phyloP scores from a whole-genome alignment of 2,113 vertebrate genomes.

The Phyllopteryx taeniolatus region DNA sequence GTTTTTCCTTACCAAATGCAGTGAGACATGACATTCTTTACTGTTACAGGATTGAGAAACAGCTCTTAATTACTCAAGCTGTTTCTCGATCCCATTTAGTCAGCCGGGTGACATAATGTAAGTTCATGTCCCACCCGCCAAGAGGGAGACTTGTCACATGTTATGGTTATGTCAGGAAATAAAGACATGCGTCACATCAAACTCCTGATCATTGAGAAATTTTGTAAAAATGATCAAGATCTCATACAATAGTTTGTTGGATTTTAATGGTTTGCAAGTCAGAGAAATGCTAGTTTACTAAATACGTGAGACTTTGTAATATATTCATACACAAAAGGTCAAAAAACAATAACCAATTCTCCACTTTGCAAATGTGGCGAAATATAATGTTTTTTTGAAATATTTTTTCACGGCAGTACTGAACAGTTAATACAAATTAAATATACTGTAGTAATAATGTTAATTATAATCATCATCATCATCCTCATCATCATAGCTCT shows the following conservation, averaged over 20 bases:
- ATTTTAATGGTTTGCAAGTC: background rate
- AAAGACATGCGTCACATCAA: background rate
- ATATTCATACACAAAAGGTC: background rate
- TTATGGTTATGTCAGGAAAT: background rate
- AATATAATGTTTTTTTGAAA: too few species aligned
- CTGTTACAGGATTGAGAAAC: background rate
- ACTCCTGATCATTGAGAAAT: background rate
- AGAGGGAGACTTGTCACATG: background rate
- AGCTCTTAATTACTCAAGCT: background rate
- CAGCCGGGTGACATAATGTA: conserved; percentile 2
- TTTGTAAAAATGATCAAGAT: background rate
- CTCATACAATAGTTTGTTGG: background rate
- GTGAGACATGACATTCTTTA: background rate
- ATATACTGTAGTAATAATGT: too few species aligned
- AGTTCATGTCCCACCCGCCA: conserved; percentile 10
- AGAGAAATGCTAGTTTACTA: background rate
- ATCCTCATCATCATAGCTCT: too few species aligned
- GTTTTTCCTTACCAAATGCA: background rate
- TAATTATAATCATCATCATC: too few species aligned
- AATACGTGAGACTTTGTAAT: background rate
- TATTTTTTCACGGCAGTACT: too few species aligned
- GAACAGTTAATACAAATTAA: too few species aligned
- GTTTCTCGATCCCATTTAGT: conserved; percentile 18
- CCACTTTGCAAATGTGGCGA: background rate
- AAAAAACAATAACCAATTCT: background rate